phyloP scores from a whole-genome alignment of 2,113 vertebrate genomes.

The Thinocorus orbignyianus region DNA sequence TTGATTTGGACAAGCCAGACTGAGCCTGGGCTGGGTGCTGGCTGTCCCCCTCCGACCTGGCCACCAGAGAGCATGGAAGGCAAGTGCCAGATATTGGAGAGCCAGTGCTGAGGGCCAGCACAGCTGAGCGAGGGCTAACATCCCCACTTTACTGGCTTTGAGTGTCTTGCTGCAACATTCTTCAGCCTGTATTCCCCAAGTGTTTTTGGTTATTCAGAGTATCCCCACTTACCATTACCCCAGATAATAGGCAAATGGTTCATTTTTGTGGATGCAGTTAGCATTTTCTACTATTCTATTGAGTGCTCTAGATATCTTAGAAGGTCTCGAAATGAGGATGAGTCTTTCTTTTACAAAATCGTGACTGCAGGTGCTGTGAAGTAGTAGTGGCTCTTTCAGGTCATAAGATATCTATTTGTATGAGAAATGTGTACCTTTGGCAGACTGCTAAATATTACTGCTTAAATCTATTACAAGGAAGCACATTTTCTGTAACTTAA shows the following conservation, averaged over 20 bases:
- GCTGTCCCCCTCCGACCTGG: not conserved
- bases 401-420: conserved; percentile 56
- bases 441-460: conserved; percentile 73
- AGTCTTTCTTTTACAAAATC: not conserved
- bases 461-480: conserved; percentile 77
- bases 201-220: not conserved
- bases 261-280: not conserved
- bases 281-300: not conserved
- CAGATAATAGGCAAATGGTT: not conserved
- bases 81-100: not conserved
- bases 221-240: not conserved
- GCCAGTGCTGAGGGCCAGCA: not conserved
- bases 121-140: not conserved
- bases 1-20: not conserved
- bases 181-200: not conserved
- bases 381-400: conserved; percentile 4
- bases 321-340: not conserved
- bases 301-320: not conserved
- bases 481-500: conserved; percentile 80
- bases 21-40: not conserved
- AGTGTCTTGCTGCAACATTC: not conserved
- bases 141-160: accelerated
- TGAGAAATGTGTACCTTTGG: conserved; percentile 73
- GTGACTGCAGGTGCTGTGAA: not conserved
- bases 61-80: accelerated